phyloP scores from a whole-genome alignment of 2,888 invertebrate genomes.

The Chironomus tentans region DNA sequence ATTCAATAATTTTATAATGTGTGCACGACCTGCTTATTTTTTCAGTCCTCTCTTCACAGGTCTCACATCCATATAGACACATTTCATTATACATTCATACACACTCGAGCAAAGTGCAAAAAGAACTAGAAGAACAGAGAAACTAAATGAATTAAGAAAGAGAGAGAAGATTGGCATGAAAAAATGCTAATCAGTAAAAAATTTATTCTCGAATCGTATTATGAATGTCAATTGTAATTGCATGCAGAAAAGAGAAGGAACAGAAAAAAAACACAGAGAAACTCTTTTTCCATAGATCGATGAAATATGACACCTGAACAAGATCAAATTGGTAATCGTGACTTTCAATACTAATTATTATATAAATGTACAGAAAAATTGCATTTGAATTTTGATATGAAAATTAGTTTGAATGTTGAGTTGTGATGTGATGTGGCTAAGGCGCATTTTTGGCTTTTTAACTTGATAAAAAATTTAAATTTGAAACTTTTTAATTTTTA shows the following conservation, averaged over 20 bases:
- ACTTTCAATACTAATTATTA: slow-evolving; percentile 15
- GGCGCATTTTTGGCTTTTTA: too few relatives aligned
- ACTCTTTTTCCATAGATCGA: neutral
- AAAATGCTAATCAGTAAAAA: neutral
- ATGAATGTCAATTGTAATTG: slow-evolving; percentile 19
- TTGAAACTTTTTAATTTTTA: too few relatives aligned
- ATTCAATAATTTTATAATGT: too few relatives aligned
- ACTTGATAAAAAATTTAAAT: too few relatives aligned
- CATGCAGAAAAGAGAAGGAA: neutral
- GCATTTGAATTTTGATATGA: neutral
- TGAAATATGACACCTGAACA: slow-evolving; percentile 19
- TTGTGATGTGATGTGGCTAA: too few relatives aligned
- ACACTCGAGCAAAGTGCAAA: too few relatives aligned
- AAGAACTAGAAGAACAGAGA: neutral
- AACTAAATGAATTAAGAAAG: neutral
- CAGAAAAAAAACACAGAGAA: neutral
- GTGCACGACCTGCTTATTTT: neutral
- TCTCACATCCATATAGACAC: neutral
- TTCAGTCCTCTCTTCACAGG: neutral
- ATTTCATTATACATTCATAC: too few relatives aligned
- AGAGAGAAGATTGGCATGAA: neutral
- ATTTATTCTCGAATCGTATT: slow-evolving; percentile 13
- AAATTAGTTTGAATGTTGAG: neutral
- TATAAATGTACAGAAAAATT: too few relatives aligned
- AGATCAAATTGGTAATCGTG: slow-evolving; percentile 18